Evolutionary conservation across 2,888 invertebrate species (phyloP).

Genomic region (Synanthedon andrenaeformis): DNA sequence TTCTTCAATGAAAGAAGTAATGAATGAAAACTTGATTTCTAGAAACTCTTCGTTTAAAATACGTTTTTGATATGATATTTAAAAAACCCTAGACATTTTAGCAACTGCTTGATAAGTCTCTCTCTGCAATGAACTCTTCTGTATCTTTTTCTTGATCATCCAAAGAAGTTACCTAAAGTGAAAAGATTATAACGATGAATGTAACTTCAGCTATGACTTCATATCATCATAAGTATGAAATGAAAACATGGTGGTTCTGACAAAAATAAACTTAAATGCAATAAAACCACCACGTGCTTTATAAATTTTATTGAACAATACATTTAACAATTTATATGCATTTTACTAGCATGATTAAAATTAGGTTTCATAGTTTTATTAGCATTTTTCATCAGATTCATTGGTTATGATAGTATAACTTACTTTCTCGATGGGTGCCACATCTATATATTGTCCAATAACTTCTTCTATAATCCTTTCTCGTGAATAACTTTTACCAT

Average conservation of each 20-base stretch:
- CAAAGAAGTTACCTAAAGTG: constrained; percentile 19
- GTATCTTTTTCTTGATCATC: constrained; percentile 5
- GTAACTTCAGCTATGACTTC: background rate
- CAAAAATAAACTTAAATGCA: constrained; percentile 4
- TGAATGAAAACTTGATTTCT: too few relatives aligned
- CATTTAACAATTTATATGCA: background rate
- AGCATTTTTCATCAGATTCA: constrained; percentile 7
- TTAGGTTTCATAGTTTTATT: background rate
- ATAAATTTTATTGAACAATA: background rate
- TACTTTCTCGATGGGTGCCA: constrained; percentile 36
- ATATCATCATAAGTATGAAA: too few relatives aligned
- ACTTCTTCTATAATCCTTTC: constrained; percentile 44
- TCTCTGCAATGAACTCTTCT: background rate
- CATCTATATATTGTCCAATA: constrained; percentile 36
- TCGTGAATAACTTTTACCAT: constrained; percentile 30
- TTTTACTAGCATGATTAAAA: background rate
- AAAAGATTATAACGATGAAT: constrained; percentile 8
- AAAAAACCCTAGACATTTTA: too few relatives aligned
- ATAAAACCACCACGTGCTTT: constrained; percentile 34
- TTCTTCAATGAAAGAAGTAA: too few relatives aligned
- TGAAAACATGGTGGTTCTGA: background rate
- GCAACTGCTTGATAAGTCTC: background rate
- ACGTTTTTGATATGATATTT: too few relatives aligned
- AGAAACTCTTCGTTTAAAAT: too few relatives aligned
- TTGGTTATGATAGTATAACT: constrained; percentile 31